These are phyloP conservation scores for Macrochelys suwanniensis DNA, from an alignment of 2,797 vertebrate species.

Conservation along the genomic window DNA sequence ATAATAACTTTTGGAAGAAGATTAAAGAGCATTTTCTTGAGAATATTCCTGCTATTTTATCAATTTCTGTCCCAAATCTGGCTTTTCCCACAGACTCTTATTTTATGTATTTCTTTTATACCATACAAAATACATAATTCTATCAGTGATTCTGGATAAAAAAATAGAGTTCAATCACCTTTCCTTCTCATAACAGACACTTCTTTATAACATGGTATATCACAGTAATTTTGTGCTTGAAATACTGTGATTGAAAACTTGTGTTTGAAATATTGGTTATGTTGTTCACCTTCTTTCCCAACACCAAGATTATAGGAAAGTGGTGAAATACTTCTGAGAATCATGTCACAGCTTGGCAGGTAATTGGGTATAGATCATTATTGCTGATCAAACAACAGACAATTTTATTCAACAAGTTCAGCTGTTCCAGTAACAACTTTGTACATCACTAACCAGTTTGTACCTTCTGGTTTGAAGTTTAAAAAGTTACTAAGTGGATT, in stretches of 20 bases:
- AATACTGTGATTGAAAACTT: not conserved
- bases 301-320: not conserved
- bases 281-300: not conserved
- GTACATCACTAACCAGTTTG: not conserved
- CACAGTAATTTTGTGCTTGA: not conserved
- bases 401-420: not conserved
- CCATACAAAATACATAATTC: not conserved
- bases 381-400: not conserved
- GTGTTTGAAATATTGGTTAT: not conserved
- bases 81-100: not conserved
- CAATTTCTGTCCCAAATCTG: not conserved
- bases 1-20: conserved; percentile 40
- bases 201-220: not conserved
- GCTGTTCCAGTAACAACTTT: not conserved
- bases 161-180: not conserved
- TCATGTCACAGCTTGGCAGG: not conserved
- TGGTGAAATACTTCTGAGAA: not conserved
- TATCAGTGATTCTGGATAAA: not conserved
- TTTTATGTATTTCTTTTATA: not conserved
- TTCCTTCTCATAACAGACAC: not conserved
- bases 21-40: conserved; percentile 26
- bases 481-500: not conserved
- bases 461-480: not conserved
- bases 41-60: not conserved
- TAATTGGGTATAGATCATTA: not conserved